These are phyloP conservation scores for Murina feae DNA, from an alignment of 2,113 vertebrate genomes.

Conservation along the genomic window DNA sequence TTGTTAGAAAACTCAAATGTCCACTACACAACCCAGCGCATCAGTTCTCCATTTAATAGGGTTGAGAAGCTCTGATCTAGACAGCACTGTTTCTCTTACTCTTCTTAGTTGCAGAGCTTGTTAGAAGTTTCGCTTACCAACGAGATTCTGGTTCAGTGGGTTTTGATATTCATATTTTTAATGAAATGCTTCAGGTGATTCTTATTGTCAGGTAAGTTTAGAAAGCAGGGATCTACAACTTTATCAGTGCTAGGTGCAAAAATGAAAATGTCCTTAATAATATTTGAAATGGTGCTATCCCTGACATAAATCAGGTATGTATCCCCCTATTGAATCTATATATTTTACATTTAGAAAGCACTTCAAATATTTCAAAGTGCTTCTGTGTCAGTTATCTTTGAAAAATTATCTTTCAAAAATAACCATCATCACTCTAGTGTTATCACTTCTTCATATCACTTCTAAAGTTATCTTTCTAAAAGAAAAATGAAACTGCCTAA, in stretches of 20 bases:
- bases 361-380: neutral
- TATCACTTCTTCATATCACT: neutral
- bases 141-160: neutral
- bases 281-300: neutral
- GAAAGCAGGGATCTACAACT: neutral
- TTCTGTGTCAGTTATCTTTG: neutral
- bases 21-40: neutral
- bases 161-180: neutral
- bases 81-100: neutral
- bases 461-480: neutral
- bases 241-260: neutral
- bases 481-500: neutral
- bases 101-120: neutral
- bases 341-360: neutral
- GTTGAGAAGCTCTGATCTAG: neutral
- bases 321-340: neutral
- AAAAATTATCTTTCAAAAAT: neutral
- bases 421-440: neutral
- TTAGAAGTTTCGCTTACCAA: neutral
- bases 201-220: neutral
- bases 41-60: neutral
- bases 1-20: neutral
- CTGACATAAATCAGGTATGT: neutral
- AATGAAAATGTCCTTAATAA: neutral
- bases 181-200: neutral